A percentile compares a stretch with the other conserved stretches of the same genome.
phyloP scores from a whole-genome alignment of 1,140 invertebrate species.

The Rhynchophorus ferrugineus region DNA sequence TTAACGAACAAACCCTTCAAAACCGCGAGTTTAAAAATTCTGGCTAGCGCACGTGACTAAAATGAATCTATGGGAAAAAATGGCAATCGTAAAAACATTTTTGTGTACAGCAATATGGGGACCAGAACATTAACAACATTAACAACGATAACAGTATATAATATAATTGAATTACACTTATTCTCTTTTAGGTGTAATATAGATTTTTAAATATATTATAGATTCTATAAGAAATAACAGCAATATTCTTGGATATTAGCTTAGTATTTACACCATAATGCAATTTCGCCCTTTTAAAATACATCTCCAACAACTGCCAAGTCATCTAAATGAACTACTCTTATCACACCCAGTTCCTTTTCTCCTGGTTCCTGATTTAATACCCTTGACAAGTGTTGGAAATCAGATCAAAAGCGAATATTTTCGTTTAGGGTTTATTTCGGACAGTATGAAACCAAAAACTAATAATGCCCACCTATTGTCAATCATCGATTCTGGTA shows the following conservation, averaged over 20 bases:
- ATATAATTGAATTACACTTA: constrained; percentile 37
- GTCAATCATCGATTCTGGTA: background rate
- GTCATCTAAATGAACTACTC: too few relatives aligned
- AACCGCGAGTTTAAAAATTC: constrained; percentile 6
- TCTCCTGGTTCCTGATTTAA: too few relatives aligned
- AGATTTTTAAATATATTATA: constrained; percentile 26
- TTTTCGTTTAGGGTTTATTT: too few relatives aligned
- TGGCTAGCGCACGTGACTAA: constrained; percentile 16
- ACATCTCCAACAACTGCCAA: constrained; percentile 5
- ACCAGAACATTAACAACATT: constrained; percentile 41
- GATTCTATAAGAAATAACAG: constrained; percentile 36
- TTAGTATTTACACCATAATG: constrained; percentile 11
- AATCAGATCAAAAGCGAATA: too few relatives aligned
- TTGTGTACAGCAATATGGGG: constrained; percentile 9
- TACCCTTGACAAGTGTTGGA: too few relatives aligned
- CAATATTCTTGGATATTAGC: constrained; percentile 21
- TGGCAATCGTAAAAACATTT: constrained; percentile 6
- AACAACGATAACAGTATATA: constrained; percentile 42
- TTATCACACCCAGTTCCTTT: too few relatives aligned
- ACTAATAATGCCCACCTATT: background rate
- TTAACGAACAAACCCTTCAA: constrained; percentile 2
- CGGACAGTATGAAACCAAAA: too few relatives aligned
- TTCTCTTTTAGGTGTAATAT: constrained; percentile 32
- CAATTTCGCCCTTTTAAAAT: constrained; percentile 7
- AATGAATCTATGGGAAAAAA: constrained; percentile 9